Evolutionary conservation across 2,797 vertebrate species (phyloP), one percentile per base, ranked within the genome.

Genomic region (Cirrhinus molitorella): DNA sequence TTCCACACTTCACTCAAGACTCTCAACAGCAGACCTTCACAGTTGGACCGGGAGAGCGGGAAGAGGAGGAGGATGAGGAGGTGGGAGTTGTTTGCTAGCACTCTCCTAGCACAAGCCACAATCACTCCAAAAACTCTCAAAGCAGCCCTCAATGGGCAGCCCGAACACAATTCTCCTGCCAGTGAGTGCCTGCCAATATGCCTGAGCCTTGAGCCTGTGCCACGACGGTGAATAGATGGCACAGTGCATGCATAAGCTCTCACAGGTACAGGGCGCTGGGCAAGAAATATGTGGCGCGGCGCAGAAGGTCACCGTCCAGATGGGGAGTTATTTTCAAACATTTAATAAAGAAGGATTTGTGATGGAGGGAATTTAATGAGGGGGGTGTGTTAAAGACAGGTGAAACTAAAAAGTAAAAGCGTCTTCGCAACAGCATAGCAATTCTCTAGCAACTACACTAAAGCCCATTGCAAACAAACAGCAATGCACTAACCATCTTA

Each of bases 41-140:
- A 25, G 81, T 67, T 53, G 61, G 81, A 83, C 49, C 13, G 37
- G 40, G 66, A 23, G 34, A 59, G 77, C 57, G 0, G 65, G 21
- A 67, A 40, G 34, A 79, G 28, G 34, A 71, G 53, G 37, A 49
- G 55, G 55, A 31, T 2, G 28, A 68, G 40, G 51, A 66, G 47
- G 61, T 67, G 61, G 81, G 72, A 83, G 61, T 83, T 83, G 72
- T 83, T 76, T 76, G 73, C 37, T 68, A 76, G 81, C 63, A 76
- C 81, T 74, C 45, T 72, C 59, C 70, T 65, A 61, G 25, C 57
- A 65, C 57, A 76, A 83, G 63, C 81, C 72, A 83, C 81, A 83
- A 76, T 68, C 25, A 51, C 81, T 76, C 72, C 81, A 83, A 76
- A 73, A 83, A 76, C 72, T 83, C 61, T 76, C 63, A 45, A 76